Evolutionary conservation across 1,140 invertebrate genomes (phyloP), one percentile per base, ranked within the genome.

Genomic region (Notospermus geniculatus): DNA sequence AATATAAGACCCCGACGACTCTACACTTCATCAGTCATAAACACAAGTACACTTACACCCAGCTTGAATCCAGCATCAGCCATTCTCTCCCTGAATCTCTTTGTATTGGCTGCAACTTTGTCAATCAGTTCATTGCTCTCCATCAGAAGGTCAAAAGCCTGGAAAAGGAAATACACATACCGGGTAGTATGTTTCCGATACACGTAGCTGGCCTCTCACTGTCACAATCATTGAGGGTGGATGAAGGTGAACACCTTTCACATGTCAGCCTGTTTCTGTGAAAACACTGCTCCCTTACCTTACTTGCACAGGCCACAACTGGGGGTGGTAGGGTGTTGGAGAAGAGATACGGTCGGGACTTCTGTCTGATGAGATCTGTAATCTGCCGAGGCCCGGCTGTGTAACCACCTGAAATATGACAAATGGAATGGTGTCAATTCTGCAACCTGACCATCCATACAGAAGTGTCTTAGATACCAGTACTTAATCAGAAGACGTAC

Each of bases 311-410:
- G 11, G 87, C 90, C 2, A 95, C 91, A n/a, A 95, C 90, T 11
- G 91, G 85, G 7, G 93, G 93, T 15, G 93, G 91, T 2, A 94
- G 79, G 0, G 91, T 90, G 77, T 97, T 96, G 0, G 92, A 95
- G 80, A 96, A 96, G 46, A 96, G 83, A 78, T 96, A 96, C 0
- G 93, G 92, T 57, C 93, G 84, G 28, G 92, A 91, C 54, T 90
- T 85, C 78, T 97, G 93, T 32, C 92, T 84, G 54, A 96, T 80
- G 52, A 96, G 83, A 62, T 89, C 86, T 57, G 95, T 84, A 1
- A 96, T 79, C 68, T 89, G 86, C 62, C 88, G 86, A 1, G 88
- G 87, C 15, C 90, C 90, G 0, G 90, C 89, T 9, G 93, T 95
- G 75, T 97, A 95, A 1, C 93, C 93, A 62, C 93, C 93, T 83